Base-by-base conservation (phyloP, 2,113 vertebrate genomes). In the Oreochromis aureus region DNA sequence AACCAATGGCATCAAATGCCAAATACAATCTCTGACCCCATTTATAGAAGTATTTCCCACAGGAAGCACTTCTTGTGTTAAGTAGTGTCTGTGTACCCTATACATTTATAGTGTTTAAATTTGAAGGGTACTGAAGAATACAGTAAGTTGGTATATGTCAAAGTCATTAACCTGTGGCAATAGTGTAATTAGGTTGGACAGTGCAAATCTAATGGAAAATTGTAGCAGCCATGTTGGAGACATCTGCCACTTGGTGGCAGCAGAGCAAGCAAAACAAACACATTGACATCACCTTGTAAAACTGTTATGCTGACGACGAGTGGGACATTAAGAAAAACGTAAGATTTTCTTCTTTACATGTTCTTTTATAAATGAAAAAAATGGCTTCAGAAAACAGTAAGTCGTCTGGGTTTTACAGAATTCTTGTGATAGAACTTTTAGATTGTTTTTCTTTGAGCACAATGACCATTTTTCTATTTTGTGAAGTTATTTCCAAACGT, bases 241-340 rank as follows among this genome's bases (percentile, higher is more conserved):
- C 53, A 16, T 81, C 56, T 22, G 22, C 85, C 89, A 90, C 82
- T 22, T 81, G 86, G 61, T 80, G 87, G 87, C 87, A 92, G 89
- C 44, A 66, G 51, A 78, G 53, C 6, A 30, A 81, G 4, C 12
- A 58, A 56, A 51, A 48, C 24, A 48, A 76, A 46, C 39, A 46
- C 24, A 80, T 2, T 54, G 10, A 54, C 8, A 2, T 56, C 63
- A 66, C 63, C 39, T 48, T 61, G 12, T 13, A n/a, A 73, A 84
- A 53, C 13, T 61, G 9, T 58, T 48, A 19, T 5, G 9, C 73
- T 82, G 30, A 82, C 22, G 30, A 30, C 12, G 41, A 48, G 12
- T 44, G 41, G 5, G 34, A 66, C 39, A 27, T 18, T 27, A 7
- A 5, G 69, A 30, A 48, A 73, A 5, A 48, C 4, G 15, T 8